Percentiles rank a stretch among this genome's conserved stretches.
Evolutionary conservation across 2,888 invertebrate species (phyloP).

Genomic region (Cryptocheilus praepositus): DNA sequence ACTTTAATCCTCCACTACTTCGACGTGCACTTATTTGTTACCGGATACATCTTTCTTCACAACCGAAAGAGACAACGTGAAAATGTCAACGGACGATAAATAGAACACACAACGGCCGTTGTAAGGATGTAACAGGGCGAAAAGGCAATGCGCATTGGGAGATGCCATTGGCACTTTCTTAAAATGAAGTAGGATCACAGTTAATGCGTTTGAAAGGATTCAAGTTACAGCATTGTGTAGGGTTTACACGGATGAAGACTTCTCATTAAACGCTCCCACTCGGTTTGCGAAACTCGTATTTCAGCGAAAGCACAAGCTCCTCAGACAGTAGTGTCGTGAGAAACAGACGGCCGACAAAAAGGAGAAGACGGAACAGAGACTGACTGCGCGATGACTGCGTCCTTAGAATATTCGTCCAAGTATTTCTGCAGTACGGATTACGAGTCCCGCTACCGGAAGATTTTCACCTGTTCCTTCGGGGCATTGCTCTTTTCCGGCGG

Average conservation of each 20-base stretch:
- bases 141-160: neutral
- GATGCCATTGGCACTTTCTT: neutral
- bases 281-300: slow-evolving; percentile 22
- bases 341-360: no score
- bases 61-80: neutral
- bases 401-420: no score
- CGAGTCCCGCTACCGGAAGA: neutral
- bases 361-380: no score
- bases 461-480: neutral
- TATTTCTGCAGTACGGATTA: no score
- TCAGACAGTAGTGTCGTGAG: no score
- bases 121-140: neutral
- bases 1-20: neutral
- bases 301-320: neutral
- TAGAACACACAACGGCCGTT: neutral
- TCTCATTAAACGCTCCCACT: slow-evolving; percentile 1
- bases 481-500: slow-evolving; percentile 13
- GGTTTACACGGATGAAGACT: neutral
- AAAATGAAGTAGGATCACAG: slow-evolving; percentile 2
- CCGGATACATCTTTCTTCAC: neutral
- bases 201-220: slow-evolving; percentile 19
- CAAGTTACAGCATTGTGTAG: neutral
- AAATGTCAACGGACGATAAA: neutral
- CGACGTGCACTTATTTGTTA: no score
- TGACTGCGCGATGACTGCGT: no score